Base-by-base conservation (phyloP, 2,888 invertebrate genomes). In the Lepidochitona cinerea region DNA sequence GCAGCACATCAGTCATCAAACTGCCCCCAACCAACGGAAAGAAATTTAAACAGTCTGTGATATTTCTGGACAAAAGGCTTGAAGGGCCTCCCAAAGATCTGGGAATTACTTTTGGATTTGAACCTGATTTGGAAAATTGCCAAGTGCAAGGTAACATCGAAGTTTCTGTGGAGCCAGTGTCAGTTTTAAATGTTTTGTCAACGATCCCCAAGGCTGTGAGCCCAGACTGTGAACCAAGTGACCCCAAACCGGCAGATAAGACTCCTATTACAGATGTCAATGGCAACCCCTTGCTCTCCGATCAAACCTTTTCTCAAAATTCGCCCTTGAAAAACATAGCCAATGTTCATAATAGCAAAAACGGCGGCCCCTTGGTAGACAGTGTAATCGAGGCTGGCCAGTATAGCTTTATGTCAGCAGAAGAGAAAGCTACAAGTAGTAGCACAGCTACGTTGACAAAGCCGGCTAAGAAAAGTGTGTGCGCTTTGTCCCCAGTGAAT, bases 81-180 rank as follows among this genome's bases (percentile, higher is more conserved):
- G 77, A 75, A 71, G 81, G 81, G 59, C 73, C 78, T 18, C 78
- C 83, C 49, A 69, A 78, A 70, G 82, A 83, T 72, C 74, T 86
- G 70, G 87, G 79, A 52, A 86, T 87, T 70, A 84, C 85, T 14
- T 88, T 88, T 75, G 86, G 85, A 64, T 87, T 87, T 81, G 85
- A 84, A 66, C 73, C 74, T 29, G 76, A 76, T 66, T 72, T 75
- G 68, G 75, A 78, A 69, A 67, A 36, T 1, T 4, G 49, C 49
- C 49, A 49, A 49, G 23, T 1, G 3, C 49, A 18, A n/a, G 49
- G 49, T 18, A 23, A 23, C 23, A 49, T 49, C n/a, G 49, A 49
- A 23, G 49, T 49, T n/a, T 49, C 49, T 49, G 49, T 49, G 18
- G 49, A 49, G n/a, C n/a, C 49, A 49, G 49, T 49, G 2, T 18